Percentiles rank a stretch among this genome's conserved stretches.
Conservation (phyloP, 2,113 vertebrate species). For the Podiceps cristatus region DNA sequence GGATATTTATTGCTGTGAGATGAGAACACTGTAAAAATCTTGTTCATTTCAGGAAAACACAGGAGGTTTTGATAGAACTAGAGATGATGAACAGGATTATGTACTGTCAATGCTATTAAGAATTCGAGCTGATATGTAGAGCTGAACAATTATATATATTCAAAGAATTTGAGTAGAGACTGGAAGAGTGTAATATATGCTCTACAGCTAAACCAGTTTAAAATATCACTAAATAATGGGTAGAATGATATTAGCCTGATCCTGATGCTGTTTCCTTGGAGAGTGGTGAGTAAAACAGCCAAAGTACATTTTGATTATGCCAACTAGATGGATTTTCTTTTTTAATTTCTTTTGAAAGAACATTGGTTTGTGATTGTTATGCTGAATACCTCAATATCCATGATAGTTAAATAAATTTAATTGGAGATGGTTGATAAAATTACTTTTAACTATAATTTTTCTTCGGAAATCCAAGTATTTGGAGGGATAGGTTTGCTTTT, state of each 20-base stretch:
- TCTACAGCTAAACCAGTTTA: neutral
- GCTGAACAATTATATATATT: neutral
- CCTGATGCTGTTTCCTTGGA: neutral
- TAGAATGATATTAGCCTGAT: neutral
- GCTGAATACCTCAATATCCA: neutral
- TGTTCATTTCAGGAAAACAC: conserved; percentile 25
- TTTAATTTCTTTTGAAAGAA: neutral
- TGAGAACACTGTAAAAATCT: conserved; percentile 21
- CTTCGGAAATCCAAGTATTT: neutral
- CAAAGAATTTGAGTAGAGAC: neutral
- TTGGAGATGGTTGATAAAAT: neutral
- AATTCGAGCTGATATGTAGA: neutral
- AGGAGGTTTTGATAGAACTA: neutral
- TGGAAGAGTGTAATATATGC: neutral
- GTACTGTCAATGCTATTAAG: neutral
- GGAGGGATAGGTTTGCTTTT: neutral
- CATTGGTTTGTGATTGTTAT: neutral
- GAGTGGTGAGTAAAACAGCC: neutral
- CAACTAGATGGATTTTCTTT: neutral
- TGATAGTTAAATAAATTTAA: neutral
- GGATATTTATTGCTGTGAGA: conserved; percentile 36
- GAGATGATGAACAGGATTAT: neutral
- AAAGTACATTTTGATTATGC: neutral
- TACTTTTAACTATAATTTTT: neutral
- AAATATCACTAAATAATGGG: neutral